A percentile compares a stretch with the other conserved stretches of the same genome.
phyloP scores from a whole-genome alignment of 2,888 invertebrate genomes.

The Microctonus aethiopoides region DNA sequence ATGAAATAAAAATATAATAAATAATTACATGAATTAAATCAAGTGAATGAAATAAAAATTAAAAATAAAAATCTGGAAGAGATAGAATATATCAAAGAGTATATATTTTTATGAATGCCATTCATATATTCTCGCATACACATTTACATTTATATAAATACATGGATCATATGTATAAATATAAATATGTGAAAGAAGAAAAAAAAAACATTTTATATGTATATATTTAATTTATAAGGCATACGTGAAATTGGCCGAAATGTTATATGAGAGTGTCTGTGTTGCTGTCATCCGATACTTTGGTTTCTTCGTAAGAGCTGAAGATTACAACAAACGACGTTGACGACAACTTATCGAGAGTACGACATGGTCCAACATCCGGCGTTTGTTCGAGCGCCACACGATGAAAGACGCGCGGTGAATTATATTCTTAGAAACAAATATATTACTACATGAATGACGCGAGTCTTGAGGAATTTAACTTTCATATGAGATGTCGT shows the following conservation, averaged over 20 bases:
- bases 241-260: neutral
- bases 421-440: constrained; percentile 31
- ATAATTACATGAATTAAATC: neutral
- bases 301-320: constrained; percentile 39
- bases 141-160: no score
- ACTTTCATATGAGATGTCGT: constrained; percentile 1
- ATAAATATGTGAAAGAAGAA: no score
- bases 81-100: neutral
- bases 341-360: constrained; percentile 30
- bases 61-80: no score
- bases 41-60: no score
- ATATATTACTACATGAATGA: neutral
- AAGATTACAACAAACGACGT: constrained; percentile 15
- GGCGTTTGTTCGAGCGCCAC: constrained; percentile 35
- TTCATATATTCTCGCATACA: neutral
- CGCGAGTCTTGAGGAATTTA: constrained; percentile 1
- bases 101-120: neutral
- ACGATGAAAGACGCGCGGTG: constrained; percentile 21
- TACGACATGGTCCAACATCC: constrained; percentile 33
- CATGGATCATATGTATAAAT: no score
- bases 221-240: neutral
- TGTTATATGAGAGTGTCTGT: neutral
- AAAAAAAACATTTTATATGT: no score
- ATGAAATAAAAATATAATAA: neutral
- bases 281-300: constrained; percentile 38